Base-by-base conservation (phyloP, 2,888 invertebrate genomes). In the Lepas anatifera region DNA sequence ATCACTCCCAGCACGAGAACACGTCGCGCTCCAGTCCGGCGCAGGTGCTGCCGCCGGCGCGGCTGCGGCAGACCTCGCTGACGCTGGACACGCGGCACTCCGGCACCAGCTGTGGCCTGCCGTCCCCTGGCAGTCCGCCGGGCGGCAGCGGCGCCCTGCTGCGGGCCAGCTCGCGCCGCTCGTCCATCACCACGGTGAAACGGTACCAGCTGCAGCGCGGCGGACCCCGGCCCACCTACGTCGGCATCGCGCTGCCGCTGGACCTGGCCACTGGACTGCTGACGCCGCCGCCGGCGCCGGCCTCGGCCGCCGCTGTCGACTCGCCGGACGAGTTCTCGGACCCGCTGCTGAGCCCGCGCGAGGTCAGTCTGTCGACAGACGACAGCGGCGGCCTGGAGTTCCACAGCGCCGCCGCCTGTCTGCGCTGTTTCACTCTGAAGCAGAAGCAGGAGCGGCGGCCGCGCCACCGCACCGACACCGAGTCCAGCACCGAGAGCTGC, bases 331-430 rank as follows among this genome's bases (percentile, higher is more conserved):
- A n/a, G 35, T 39, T 67, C 48, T 37, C 48, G 16, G 50, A 48
- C 39, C 58, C 35, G 27, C 66, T 16, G 48, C 27, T 11, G 25
- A 64, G 43, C 39, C 64, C 64, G 25, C 41, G 13, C 22, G 50
- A 35, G 13, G 37, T 43, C 18, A 58, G 25, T 41, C 48, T 68
- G 16, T 68, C 16, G 0, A 16, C 39, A 35, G 37, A 32, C 52
- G 41, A 58, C 13, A 27, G 27, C 39, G 68, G 69, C 48, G 74
- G 71, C 18, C 70, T 75, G 58, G 74, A 75, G 68, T 72, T 74
- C 58, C 75, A 75, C 48, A 71, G 74, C 22, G 63, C 73, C 10
- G 32, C 71, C 27, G 75, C 72, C 43, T 77, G 77, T 71, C 50
- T 77, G 50, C 74, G 75, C 22, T 75, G 75, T 58, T 50, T 72